phyloP scores from a whole-genome alignment of 1,140 invertebrate species.

The Aethina tumida region DNA sequence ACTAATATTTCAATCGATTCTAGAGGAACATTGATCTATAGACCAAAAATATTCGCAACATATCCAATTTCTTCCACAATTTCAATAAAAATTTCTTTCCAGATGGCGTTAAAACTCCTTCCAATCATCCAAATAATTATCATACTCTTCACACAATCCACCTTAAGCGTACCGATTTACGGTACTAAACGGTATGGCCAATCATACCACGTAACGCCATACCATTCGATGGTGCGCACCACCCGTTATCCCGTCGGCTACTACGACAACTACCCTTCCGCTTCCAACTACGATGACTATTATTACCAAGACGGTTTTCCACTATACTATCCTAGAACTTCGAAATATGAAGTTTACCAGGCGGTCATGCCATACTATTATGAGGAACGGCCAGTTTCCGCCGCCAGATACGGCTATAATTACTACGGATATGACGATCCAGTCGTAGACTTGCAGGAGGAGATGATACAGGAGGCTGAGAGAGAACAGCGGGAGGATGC shows the following conservation, averaged over 20 bases:
- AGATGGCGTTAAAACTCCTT: slow-evolving; percentile 28
- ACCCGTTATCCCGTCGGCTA: slow-evolving; percentile 31
- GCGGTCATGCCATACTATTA: slow-evolving; percentile 37
- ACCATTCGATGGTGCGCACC: slow-evolving; percentile 31
- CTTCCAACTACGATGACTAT: slow-evolving; percentile 44
- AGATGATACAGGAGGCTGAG: slow-evolving; percentile 39
- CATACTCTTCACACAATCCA: slow-evolving; percentile 30
- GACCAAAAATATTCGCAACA: slow-evolving; percentile 23
- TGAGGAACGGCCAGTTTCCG: slow-evolving; percentile 26
- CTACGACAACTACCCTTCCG: slow-evolving; percentile 38
- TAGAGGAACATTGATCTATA: slow-evolving; percentile 35
- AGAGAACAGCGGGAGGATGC: slow-evolving; percentile 37
- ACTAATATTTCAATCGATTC: slow-evolving; percentile 36
- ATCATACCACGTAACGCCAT: slow-evolving; percentile 23
- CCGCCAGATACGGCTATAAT: slow-evolving; percentile 27
- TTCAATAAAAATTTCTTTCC: too few relatives aligned
- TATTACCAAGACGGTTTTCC: slow-evolving; percentile 38
- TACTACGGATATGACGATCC: slow-evolving; percentile 37
- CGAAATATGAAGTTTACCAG: slow-evolving; percentile 38
- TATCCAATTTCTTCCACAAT: slow-evolving; percentile 26
- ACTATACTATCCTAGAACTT: slow-evolving; percentile 32
- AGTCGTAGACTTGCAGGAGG: slow-evolving; percentile 33
- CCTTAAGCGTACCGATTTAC: slow-evolving; percentile 33
- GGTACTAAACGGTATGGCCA: slow-evolving; percentile 38
- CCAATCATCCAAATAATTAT: slow-evolving; percentile 23